Base-by-base conservation (phyloP, 2,888 invertebrate genomes). In the Pheosia gnoma region DNA sequence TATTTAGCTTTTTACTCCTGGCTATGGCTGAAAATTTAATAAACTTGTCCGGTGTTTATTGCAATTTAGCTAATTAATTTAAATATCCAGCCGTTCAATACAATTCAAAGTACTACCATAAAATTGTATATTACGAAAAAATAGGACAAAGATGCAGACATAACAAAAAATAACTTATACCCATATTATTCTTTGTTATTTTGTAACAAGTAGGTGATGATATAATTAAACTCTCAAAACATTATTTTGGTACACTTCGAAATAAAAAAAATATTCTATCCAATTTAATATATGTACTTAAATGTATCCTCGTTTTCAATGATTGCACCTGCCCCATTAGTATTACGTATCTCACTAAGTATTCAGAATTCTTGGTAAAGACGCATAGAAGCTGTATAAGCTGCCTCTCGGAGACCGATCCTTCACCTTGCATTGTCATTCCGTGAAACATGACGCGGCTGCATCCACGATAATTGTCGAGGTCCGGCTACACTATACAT, bases 381-480 rank as follows among this genome's bases (percentile, higher is more conserved):
- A 45, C 45, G 59, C 58, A 10, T 49, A 3, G 57, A 57, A 47
- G 51, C 41, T 5, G 25, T 25, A 25, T 25, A 57, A 36, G 39
- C 43, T 43, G 57, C 56, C 47, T 56, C 49, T 45, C 37, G 25
- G 25, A 25, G 25, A 25, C 25, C 25, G 52, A 45, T 45, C 10
- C 57, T 57, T 57, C 54, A 64, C 52, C 41, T 57, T 38, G 41
- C 54, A 49, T 57, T 41, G 11, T 56, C 59, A 65, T 74, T 76
- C 73, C 71, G 25, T 63, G 65, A 65, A 74, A 66, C 62, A 70
- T 74, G 69, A 70, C 64, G 59, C 58, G 62, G 62, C 61, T 53
- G 52, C 62, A 66, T 45, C 63, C 64, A 62, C 41, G 59, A 53
- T 52, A 55, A 49, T 59, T 60, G 43, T n/a, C 57, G 55, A 55